These are phyloP conservation scores for Phaetusa simplex DNA, from an alignment of 2,113 vertebrate genomes.

Conservation along the genomic window DNA sequence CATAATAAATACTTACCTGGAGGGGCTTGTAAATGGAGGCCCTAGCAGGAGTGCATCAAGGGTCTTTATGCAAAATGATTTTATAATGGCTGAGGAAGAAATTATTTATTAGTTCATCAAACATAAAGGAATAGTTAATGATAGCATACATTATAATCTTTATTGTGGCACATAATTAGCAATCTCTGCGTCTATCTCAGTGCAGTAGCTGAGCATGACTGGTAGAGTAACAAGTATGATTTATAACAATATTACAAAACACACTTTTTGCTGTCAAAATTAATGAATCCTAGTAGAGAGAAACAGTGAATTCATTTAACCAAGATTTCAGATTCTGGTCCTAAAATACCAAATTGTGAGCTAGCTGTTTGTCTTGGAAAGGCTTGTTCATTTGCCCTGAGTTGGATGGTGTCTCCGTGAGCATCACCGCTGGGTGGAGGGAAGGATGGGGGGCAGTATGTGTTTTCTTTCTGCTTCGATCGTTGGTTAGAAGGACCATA, in stretches of 20 bases:
- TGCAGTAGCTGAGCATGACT: neutral
- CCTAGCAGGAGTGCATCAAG: neutral
- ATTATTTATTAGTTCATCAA: slow-evolving; percentile 64
- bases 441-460: fast-evolving
- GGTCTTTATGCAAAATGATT: slow-evolving; percentile 32
- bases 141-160: slow-evolving; percentile 35
- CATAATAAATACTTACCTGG: slow-evolving; percentile 31
- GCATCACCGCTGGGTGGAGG: neutral
- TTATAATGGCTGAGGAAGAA: slow-evolving; percentile 56
- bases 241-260: neutral
- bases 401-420: fast-evolving
- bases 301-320: neutral
- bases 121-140: slow-evolving; percentile 45
- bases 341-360: neutral
- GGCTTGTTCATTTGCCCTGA: fast-evolving
- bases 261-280: neutral
- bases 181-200: neutral
- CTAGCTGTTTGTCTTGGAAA: neutral
- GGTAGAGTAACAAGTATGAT: neutral
- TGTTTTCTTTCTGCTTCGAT: neutral
- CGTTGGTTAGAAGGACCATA: neutral
- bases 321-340: neutral
- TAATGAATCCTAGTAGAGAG: neutral
- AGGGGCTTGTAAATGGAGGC: neutral
- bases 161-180: slow-evolving; percentile 56